Evolutionary conservation across 2,113 vertebrate genomes (phyloP), one percentile per base, ranked within the genome.

Genomic region (Hypocryptadius cinnamomeus): DNA sequence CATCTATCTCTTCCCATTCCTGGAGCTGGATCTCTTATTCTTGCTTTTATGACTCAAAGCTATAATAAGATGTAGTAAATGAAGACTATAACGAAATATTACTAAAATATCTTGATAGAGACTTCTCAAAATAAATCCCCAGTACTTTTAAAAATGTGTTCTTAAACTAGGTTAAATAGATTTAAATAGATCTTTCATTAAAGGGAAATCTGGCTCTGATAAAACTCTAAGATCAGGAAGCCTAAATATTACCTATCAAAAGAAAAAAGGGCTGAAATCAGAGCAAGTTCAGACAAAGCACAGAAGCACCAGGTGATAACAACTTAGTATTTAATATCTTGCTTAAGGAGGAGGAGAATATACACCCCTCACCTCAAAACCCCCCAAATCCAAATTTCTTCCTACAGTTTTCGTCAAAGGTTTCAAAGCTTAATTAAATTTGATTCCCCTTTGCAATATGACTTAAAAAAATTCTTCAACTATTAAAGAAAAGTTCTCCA

Each of bases 1-100:
- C 21, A 79, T 72, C 21, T 33, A 65, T 37, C 45, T 53, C 65
- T 79, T 82, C 44, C 69, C 48, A 61, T 89, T 87, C 61, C 50
- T 79, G 45, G 50, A 87, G 73, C 50, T 84, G 50, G 42, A 79
- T 78, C 28, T 79, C 45, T 61, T 93, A 93, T 83, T 96, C 85
- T 88, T 83, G 64, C 74, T 83, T 94, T 87, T 74, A 85, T 96
- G 90, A 95, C 90, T 91, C 90, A 96, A 63, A 66, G 54, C 85
- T 93, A 77, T 85, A 94, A 85, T 79, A 92, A 92, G 94, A 89
- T 59, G 72, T 7, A 93, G 87, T 85, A 96, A 93, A 95, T 59
- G 45, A 61, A 85, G 71, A 71, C 57, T 66, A 73, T 83, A 90
- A 94, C 27, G 39, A 87, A 96, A 66, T 44, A 59, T 59, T 63